Base-by-base conservation (phyloP, 2,888 invertebrate genomes). In the Lepidocyrtinus sp. region DNA sequence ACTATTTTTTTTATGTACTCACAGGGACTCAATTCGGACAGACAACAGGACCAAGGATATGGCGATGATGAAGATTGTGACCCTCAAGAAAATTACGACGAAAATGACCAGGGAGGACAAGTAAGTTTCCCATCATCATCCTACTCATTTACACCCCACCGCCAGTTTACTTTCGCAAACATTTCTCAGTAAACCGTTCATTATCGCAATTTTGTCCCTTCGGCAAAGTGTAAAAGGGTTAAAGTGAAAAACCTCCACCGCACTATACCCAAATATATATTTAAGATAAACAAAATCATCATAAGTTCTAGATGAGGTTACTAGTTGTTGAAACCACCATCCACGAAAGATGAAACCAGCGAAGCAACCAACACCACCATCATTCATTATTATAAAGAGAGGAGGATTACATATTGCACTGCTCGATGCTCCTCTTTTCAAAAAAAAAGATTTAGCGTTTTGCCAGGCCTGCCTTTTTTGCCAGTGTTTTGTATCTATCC, bases 31-130 rank as follows among this genome's bases (percentile, higher is more conserved):
- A 75, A 81, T 67, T 63, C 69, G 65, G 79, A 80, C 22, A 76
- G 79, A 68, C 78, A 81, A 61, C 78, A 73, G 50, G 83, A 81
- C 27, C 82, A 83, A 55, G 22, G 22, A 46, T 72, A 81, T 46
- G 86, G 83, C 1, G 85, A 85, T 62, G 85, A 85, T 7, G 84
- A 84, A 19, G 85, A 84, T 69, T 85, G 84, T 25, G 86, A 85
- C 46, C 73, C 72, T 9, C 79, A 81, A 61, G 85, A 85, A 67
- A 85, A 86, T 77, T 86, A 86, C 61, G 84, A 75, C 1, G 86
- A 86, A 71, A 81, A 85, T 62, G 85, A 86, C 26, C 82, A 68
- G 65, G 82, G 81, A 22, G 27, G 61, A 36, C 83, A 81, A 63
- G 83, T 83, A 72, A 77, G 68, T 3, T n/a, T 36, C 12, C 12